phyloP scores from a whole-genome alignment of 2,797 vertebrate species.

The Neoniphon sammara region DNA sequence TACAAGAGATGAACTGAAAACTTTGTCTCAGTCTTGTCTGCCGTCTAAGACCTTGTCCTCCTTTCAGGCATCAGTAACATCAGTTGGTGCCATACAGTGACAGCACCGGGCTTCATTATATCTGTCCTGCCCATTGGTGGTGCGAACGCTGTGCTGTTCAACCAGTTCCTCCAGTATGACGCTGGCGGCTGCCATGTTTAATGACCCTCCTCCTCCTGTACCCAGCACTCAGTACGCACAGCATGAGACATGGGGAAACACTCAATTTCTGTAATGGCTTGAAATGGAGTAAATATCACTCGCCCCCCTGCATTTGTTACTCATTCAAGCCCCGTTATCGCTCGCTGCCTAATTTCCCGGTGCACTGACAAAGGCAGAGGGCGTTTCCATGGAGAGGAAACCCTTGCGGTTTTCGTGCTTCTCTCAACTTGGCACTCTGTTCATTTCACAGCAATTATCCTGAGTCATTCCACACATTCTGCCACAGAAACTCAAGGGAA shows the following conservation, averaged over 20 bases:
- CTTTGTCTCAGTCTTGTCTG: constrained; percentile 51
- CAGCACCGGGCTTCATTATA: constrained; percentile 65
- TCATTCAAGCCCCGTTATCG: constrained; percentile 79
- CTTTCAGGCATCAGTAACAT: constrained; percentile 65
- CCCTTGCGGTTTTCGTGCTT: constrained; percentile 71
- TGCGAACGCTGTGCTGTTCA: constrained; percentile 43
- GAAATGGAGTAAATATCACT: constrained; percentile 81
- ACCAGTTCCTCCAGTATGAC: constrained; percentile 33
- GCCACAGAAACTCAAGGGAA: constrained; percentile 76
- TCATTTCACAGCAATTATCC: constrained; percentile 84
- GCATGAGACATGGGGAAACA: constrained; percentile 73
- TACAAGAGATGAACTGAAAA: constrained; percentile 51
- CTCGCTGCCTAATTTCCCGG: constrained; percentile 79
- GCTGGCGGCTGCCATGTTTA: constrained; percentile 72
- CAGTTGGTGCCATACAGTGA: constrained; percentile 54
- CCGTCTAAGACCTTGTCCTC: constrained; percentile 61
- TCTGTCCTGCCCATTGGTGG: constrained; percentile 57
- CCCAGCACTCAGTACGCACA: constrained; percentile 66
- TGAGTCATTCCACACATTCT: constrained; percentile 77
- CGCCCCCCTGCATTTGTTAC: constrained; percentile 73
- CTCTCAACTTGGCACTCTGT: constrained; percentile 77
- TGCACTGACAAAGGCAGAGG: constrained; percentile 78
- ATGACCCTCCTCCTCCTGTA: constrained; percentile 72
- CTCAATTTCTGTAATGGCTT: constrained; percentile 80
- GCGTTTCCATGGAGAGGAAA: constrained; percentile 81